phyloP scores from a whole-genome alignment of 2,797 vertebrate species.

The Calcarius lapponicus region DNA sequence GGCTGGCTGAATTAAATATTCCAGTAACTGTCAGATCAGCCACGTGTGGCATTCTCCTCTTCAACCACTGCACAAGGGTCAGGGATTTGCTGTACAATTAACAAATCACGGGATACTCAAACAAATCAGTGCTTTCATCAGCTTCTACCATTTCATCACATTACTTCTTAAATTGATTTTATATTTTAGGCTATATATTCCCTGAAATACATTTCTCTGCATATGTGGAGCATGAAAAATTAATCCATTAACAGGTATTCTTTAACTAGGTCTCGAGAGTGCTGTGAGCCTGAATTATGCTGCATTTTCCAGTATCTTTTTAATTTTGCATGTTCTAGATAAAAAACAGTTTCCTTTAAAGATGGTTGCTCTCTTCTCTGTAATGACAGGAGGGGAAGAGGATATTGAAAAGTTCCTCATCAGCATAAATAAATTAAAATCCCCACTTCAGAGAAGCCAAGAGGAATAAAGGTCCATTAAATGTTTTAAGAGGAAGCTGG shows the following conservation, averaged over 20 bases:
- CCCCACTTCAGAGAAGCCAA: constrained; percentile 21
- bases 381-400: not conserved
- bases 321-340: constrained; percentile 39
- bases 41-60: not conserved
- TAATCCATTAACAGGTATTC: constrained; percentile 58
- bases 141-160: not conserved
- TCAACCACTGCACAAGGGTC: not conserved
- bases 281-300: constrained; percentile 19
- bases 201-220: not conserved
- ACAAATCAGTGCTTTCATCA: not conserved
- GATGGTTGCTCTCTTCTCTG: not conserved
- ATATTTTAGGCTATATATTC: not conserved
- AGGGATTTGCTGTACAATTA: not conserved
- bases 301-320: constrained; percentile 35
- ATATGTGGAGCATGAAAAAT: constrained; percentile 37
- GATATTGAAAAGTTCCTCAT: constrained; percentile 42
- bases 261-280: constrained; percentile 1
- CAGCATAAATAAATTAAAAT: constrained; percentile 57
- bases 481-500: constrained; percentile 39
- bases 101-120: not conserved
- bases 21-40: not conserved
- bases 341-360: constrained; percentile 35
- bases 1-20: not conserved
- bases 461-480: constrained; percentile 25
- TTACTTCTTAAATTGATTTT: not conserved